A percentile compares a stretch with the other conserved stretches of the same genome.
phyloP scores from a whole-genome alignment of 64 coral and sea anemone species.

The Cladopsammia gracilis region DNA sequence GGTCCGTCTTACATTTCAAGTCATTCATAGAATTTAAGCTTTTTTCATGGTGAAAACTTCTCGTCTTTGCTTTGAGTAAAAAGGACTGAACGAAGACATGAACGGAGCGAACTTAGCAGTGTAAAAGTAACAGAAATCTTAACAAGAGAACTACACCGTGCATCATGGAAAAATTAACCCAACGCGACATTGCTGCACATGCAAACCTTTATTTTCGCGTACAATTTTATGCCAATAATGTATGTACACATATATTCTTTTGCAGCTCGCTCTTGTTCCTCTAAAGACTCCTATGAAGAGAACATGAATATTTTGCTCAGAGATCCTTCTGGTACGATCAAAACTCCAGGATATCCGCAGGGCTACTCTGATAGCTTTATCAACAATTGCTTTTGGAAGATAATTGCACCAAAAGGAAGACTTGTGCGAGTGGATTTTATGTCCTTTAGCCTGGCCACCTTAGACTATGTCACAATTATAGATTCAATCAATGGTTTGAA shows the following conservation, averaged over 20 bases:
- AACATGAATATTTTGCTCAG: conserved; percentile 14
- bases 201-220: no score
- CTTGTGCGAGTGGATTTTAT: background rate
- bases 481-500: background rate
- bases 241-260: background rate
- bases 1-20: no score
- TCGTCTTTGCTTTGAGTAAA: no score
- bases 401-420: background rate
- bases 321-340: background rate
- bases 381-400: background rate
- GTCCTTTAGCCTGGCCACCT: background rate
- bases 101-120: no score
- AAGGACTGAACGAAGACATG: no score
- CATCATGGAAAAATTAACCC: no score
- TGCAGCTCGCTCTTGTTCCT: background rate
- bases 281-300: background rate
- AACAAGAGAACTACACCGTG: no score
- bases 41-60: no score
- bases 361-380: background rate
- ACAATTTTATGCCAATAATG: background rate
- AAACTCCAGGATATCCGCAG: conserved; percentile 3
- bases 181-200: no score
- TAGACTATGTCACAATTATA: background rate
- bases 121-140: no score
- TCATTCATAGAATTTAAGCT: no score